Percentiles rank a stretch among this genome's conserved stretches.
Evolutionary conservation across 2,888 invertebrate genomes (phyloP).

Genomic region (Dromius quadrimaculatus): DNA sequence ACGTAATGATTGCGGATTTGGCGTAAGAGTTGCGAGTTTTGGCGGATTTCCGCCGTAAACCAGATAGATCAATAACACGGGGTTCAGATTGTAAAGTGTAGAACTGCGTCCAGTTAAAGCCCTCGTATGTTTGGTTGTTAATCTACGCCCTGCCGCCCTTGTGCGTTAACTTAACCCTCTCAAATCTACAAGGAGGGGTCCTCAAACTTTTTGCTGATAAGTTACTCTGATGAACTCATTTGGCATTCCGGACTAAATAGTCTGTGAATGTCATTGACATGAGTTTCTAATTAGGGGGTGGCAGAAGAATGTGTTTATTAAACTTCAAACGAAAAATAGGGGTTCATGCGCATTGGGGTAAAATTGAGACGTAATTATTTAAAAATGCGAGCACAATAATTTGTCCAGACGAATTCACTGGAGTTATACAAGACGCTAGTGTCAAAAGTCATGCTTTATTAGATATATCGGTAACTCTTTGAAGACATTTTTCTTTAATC

Average conservation of each 20-base stretch:
- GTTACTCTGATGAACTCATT: not conserved
- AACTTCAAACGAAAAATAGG: too few relatives aligned
- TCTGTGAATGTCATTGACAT: not conserved
- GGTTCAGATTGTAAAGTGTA: conserved; percentile 17
- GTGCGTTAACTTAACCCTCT: conserved; percentile 37
- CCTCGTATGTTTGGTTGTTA: conserved; percentile 42
- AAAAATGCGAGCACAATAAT: too few relatives aligned
- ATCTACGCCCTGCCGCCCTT: conserved; percentile 40
- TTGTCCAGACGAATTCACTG: too few relatives aligned
- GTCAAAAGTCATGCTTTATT: too few relatives aligned
- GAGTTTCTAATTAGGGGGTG: not conserved
- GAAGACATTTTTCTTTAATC: too few relatives aligned
- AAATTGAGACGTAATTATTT: too few relatives aligned
- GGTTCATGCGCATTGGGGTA: too few relatives aligned
- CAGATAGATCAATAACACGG: conserved; percentile 42
- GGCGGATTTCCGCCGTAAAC: conserved; percentile 34
- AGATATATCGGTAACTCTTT: too few relatives aligned
- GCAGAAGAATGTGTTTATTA: too few relatives aligned
- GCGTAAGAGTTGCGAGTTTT: conserved; percentile 15
- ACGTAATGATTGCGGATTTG: conserved; percentile 17
- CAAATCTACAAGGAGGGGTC: conserved; percentile 1
- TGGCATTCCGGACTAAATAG: not conserved
- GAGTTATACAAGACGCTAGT: too few relatives aligned
- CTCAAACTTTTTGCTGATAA: conserved; percentile 5
- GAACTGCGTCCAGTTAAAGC: conserved; percentile 13